Evolutionary conservation across 1,140 invertebrate genomes (phyloP), one percentile per base, ranked within the genome.

Genomic region (Fopius arisanus): DNA sequence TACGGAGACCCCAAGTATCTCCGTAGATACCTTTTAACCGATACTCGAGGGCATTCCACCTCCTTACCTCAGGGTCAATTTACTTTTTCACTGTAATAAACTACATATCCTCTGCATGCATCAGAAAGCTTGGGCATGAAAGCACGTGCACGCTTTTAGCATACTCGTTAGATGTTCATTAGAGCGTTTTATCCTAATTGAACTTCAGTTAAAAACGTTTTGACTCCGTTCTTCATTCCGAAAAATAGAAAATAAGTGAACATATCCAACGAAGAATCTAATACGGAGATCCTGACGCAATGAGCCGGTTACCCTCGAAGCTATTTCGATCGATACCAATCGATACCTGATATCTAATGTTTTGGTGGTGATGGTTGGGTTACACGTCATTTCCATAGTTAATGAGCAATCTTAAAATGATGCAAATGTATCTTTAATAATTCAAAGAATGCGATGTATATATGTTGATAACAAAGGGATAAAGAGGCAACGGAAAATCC

Each of bases 301-400:
- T 51, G 65, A 51, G 48, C 33, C 66, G 54, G 41, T 73, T 37
- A 68, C 51, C 66, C 62, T 63, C 40, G 70, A n/a, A 33, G 67
- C 48, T 71, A 65, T 69, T 43, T 40, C 59, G 51, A 74, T 74
- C 75, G 72, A 65, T 68, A 67, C 68, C 72, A 67, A 74, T 74
- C 72, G 72, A 72, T 71, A 69, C n/a, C 19, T 54, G 43, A 62
- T 72, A 23, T 70, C 79, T 80, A 78, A 82, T 78, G 71, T 72
- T 84, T 84, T 86, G 85, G 84, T 86, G 85, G 85, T 86, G 85
- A 86, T 86, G 85, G 83, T 87, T 83, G 81, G 82, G 80, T 83
- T 78, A 80, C 77, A 79, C 80, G 80, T 83, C 23, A 59, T 59
- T 59, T 59, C 12, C 23, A 59, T 59, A 26, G 26, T 59, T 14